A percentile compares a stretch with the other conserved stretches of the same genome.
These are phyloP conservation scores for Acestrorhynchus altus DNA, from an alignment of 2,797 vertebrate species.

Conservation along the genomic window DNA sequence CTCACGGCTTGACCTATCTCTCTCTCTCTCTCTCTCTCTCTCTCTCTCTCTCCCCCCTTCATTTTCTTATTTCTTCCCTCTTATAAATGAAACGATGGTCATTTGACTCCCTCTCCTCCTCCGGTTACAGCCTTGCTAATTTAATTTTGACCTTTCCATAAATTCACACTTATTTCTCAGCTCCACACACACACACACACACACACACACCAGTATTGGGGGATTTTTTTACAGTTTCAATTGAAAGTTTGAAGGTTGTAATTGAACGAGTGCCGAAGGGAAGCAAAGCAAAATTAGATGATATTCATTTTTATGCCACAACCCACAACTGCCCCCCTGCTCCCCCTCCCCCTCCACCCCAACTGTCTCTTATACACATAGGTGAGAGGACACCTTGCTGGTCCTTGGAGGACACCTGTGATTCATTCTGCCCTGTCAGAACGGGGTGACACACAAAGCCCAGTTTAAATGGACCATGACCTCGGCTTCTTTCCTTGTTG, in stretches of 20 bases:
- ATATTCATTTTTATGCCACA: constrained; percentile 66
- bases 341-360: no score
- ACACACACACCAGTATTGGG: no score
- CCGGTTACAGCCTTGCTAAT: constrained; percentile 65
- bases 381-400: constrained; percentile 59
- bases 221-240: constrained; percentile 63
- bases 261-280: constrained; percentile 68
- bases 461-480: background rate
- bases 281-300: constrained; percentile 63
- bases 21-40: background rate
- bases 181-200: background rate
- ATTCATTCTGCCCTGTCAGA: background rate
- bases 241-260: constrained; percentile 69
- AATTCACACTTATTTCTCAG: constrained; percentile 51
- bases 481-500: background rate
- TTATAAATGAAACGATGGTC: constrained; percentile 62
- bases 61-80: background rate
- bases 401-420: no score
- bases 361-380: no score
- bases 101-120: constrained; percentile 58
- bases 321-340: constrained; percentile 16
- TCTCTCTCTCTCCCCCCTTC: background rate
- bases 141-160: constrained; percentile 75
- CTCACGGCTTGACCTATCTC: constrained; percentile 52
- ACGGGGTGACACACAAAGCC: background rate